phyloP scores from a whole-genome alignment of 2,797 vertebrate genomes.

The Lophotriccus pileatus region DNA sequence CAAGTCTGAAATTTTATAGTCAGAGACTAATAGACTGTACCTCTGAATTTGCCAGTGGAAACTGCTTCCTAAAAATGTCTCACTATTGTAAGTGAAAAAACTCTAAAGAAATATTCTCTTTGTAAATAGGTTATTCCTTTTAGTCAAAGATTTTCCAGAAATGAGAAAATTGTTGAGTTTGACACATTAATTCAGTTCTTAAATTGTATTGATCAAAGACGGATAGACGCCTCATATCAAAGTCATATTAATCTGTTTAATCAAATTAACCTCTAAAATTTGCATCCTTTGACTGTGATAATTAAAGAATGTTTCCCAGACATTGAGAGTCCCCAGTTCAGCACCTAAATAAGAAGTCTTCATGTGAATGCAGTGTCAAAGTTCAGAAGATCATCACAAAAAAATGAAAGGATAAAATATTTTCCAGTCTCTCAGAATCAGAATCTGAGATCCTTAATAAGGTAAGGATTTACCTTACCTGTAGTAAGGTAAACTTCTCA shows the following conservation, averaged over 20 bases:
- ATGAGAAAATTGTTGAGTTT: not conserved
- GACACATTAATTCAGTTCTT: not conserved
- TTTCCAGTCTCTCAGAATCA: not conserved
- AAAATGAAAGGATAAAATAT: not conserved
- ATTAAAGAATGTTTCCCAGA: not conserved
- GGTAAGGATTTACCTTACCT: too few relatives aligned
- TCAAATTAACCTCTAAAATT: slow-evolving; percentile 25
- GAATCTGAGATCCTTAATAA: not conserved
- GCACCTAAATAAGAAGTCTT: not conserved
- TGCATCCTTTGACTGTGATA: not conserved
- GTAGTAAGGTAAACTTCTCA: not conserved
- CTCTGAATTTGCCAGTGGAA: not conserved
- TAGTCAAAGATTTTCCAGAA: not conserved
- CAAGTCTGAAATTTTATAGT: not conserved
- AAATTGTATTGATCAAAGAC: not conserved
- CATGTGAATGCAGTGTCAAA: not conserved
- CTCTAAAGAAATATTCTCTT: not conserved
- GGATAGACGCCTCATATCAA: not conserved
- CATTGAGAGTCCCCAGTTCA: not conserved
- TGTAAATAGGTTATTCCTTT: not conserved
- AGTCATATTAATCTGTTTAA: not conserved
- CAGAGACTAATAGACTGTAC: not conserved
- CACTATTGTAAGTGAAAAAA: not conserved
- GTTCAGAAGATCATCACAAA: not conserved
- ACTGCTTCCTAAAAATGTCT: not conserved